phyloP scores from a whole-genome alignment of 2,797 vertebrate genomes.

The Smutsia gigantea region DNA sequence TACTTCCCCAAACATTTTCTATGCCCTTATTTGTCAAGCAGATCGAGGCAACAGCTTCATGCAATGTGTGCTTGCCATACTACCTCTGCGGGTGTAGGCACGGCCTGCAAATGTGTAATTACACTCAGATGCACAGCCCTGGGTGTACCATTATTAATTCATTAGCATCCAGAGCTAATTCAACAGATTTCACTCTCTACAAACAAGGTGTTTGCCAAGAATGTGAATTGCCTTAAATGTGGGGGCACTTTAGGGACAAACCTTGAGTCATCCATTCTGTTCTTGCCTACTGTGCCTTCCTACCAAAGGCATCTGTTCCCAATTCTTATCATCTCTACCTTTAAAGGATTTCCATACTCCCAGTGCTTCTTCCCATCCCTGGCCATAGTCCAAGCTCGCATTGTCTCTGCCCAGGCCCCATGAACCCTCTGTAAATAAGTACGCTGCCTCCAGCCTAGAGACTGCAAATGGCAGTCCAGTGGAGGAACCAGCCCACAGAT shows the following conservation, averaged over 20 bases:
- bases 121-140: neutral
- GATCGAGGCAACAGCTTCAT: neutral
- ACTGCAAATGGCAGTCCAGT: neutral
- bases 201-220: neutral
- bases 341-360: neutral
- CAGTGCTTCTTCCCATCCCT: neutral
- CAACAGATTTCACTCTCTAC: neutral
- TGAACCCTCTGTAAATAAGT: neutral
- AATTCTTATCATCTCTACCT: neutral
- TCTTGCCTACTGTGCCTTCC: neutral
- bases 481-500: neutral
- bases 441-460: neutral
- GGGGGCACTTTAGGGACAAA: neutral
- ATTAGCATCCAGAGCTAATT: neutral
- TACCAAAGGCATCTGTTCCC: neutral
- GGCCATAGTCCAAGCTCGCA: neutral
- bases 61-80: neutral
- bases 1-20: slow-evolving; percentile 66
- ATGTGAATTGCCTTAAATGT: neutral
- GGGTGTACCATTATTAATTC: neutral
- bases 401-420: neutral
- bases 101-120: neutral
- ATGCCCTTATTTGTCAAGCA: slow-evolving; percentile 68
- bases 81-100: neutral
- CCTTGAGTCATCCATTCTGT: neutral